Evolutionary conservation across 2,888 invertebrate genomes (phyloP), one percentile per base, ranked within the genome.

Genomic region (Elysia crispata): DNA sequence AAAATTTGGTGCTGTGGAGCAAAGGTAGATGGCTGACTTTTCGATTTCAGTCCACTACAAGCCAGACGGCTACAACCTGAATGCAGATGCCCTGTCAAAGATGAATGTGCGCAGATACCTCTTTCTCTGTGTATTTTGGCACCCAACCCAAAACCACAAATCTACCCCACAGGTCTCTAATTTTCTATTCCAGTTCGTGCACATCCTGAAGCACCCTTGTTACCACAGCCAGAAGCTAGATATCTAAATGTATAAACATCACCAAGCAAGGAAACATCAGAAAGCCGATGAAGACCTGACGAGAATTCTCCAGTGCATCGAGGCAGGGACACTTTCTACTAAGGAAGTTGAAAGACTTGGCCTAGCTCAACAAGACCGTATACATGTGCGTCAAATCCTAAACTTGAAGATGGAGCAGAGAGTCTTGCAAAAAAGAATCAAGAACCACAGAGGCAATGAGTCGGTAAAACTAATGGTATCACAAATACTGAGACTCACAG

Each of bases 11-110:
- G 81, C 81, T 13, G 66, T 74, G 11, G 81, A 82, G 41, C 82
- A 82, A 18, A n/a, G 83, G 1, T 83, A 82, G 82, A 72, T 74
- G 1, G 70, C 82, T n/a, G n/a, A n/a, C n/a, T n/a, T n/a, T 1
- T 76, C 67, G 28, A 80, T 49, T 83, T 82, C 69, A 33, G 76
- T 82, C 18, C 31, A 74, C 41, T 82, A 82, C 33, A 33, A 69
- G 18, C 74, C 81, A 41, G 82, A 81, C 1, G 62, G 62, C 30
- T 15, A 25, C 11, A 83, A 83, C 69, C 69, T 30, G 49, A 62
- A 54, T 11, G 81, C 82, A 6, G 83, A 83, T 30, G 77, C 79
- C 49, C 76, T 83, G 50, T 80, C 80, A 31, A 60, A 1, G 41
- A 54, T 1, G 18, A 30, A 13, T 62, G 1, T n/a, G 72, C 28